phyloP scores from a whole-genome alignment of 2,797 vertebrate genomes.

The Sebastes elongatus region DNA sequence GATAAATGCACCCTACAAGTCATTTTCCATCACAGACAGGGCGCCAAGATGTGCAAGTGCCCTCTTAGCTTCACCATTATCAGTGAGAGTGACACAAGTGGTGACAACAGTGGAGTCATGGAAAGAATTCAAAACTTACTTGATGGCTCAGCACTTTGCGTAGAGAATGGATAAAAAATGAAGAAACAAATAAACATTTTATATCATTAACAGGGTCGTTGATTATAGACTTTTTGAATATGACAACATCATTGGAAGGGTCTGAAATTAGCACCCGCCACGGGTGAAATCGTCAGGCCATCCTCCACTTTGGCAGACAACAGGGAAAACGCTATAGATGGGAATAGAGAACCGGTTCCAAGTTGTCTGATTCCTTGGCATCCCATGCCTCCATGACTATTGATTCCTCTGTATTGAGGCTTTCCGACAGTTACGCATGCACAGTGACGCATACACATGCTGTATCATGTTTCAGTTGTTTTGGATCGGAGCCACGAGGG shows the following conservation, averaged over 20 bases:
- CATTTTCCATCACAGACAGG: constrained; percentile 44
- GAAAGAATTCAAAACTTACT: constrained; percentile 67
- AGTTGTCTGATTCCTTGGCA: too few relatives aligned
- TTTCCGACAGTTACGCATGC: too few relatives aligned
- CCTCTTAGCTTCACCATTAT: constrained; percentile 44
- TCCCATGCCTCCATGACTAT: too few relatives aligned
- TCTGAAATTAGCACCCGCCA: too few relatives aligned
- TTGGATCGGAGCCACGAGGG: too few relatives aligned
- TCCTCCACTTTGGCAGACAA: too few relatives aligned
- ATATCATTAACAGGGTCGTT: background rate
- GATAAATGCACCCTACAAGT: constrained; percentile 28
- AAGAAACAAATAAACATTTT: background rate
- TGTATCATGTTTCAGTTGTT: too few relatives aligned
- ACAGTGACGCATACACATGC: too few relatives aligned
- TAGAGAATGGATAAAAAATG: background rate
- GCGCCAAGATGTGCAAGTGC: constrained; percentile 14
- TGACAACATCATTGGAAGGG: background rate
- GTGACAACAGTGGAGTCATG: constrained; percentile 36
- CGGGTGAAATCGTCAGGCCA: too few relatives aligned
- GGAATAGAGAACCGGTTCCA: too few relatives aligned
- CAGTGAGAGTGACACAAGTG: constrained; percentile 47
- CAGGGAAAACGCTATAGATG: too few relatives aligned
- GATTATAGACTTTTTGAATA: background rate
- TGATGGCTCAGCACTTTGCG: constrained; percentile 57
- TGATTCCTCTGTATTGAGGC: too few relatives aligned